Evolutionary conservation across 2,888 invertebrate species (phyloP), one percentile per base, ranked within the genome.

Genomic region (Phalera bucephala): DNA sequence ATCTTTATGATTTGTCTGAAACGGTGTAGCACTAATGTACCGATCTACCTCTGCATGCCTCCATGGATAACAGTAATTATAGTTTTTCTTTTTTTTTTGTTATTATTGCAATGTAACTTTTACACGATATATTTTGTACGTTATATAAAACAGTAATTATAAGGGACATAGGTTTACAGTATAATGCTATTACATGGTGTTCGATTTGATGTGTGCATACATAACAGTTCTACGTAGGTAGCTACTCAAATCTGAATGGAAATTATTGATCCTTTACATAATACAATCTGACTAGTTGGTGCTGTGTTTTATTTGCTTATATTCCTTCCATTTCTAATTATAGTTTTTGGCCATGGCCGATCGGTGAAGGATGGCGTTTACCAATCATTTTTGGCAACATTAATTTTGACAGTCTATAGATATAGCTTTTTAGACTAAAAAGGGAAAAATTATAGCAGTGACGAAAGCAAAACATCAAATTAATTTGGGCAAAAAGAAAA

Each of bases 31-130:
- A 61, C 63, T 67, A 65, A 65, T 53, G 58, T 74, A 83, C 80
- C 86, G 70, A 87, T 70, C 88, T 88, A 88, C 88, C 88, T 88
- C 88, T 74, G 75, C 73, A 79, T 77, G 83, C 84, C 87, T 87
- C 81, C 78, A 77, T 72, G 60, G 65, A 65, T 73, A 73, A 68
- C 77, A 77, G 66, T 80, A 52, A 74, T 67, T 74, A 79, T 80
- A 83, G 68, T 44, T 33, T 44, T n/a, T n/a, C n/a, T n/a, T n/a
- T n/a, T 43, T 42, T 72, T 76, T 78, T 85, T 82, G 81, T 86
- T 83, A 74, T 63, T 59, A 55, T 57, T 62, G 56, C 58, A 50
- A 59, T 57, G 49, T 66, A 69, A 68, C 58, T 69, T n/a, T 63
- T 75, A 79, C 71, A 69, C 64, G 64, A 64, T 63, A 64, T 78